phyloP scores from a whole-genome alignment of 2,888 invertebrate species.

The Monochamus alternatus region DNA sequence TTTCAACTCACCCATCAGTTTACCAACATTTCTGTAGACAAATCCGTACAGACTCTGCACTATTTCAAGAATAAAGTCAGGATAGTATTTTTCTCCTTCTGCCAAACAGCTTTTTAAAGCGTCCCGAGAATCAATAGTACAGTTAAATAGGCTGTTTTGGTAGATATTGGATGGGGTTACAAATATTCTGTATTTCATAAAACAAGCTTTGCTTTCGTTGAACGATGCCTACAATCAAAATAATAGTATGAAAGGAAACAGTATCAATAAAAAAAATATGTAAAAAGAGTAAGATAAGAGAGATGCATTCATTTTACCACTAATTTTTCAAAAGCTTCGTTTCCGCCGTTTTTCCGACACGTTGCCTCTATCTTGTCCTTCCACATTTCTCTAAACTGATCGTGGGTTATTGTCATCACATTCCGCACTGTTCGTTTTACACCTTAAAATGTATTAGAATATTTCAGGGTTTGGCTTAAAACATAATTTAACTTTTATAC shows the following conservation, averaged over 20 bases:
- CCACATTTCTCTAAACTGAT: background rate
- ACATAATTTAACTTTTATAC: too few relatives aligned
- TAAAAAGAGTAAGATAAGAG: background rate
- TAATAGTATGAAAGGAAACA: background rate
- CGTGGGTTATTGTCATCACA: background rate
- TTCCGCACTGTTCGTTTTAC: constrained; percentile 22
- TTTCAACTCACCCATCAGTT: constrained; percentile 32
- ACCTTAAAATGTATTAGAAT: constrained; percentile 8
- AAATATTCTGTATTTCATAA: constrained; percentile 28
- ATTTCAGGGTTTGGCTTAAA: too few relatives aligned
- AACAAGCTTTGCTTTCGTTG: constrained; percentile 7
- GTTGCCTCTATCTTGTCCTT: constrained; percentile 11
- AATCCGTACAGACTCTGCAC: constrained; percentile 38
- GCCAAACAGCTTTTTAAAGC: constrained; percentile 41
- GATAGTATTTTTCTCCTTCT: constrained; percentile 42
- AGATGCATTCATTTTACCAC: constrained; percentile 32
- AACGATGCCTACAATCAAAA: constrained; percentile 23
- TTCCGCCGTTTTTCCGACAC: constrained; percentile 41
- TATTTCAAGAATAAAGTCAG: constrained; percentile 39
- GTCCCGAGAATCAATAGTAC: constrained; percentile 26
- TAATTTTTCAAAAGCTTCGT: constrained; percentile 28
- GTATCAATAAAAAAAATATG: background rate
- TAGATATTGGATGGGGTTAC: constrained; percentile 36
- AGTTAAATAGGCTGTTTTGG: constrained; percentile 32
- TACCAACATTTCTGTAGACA: constrained; percentile 37